phyloP scores from a whole-genome alignment of 2,888 invertebrate genomes.

The Machimus rusticus region DNA sequence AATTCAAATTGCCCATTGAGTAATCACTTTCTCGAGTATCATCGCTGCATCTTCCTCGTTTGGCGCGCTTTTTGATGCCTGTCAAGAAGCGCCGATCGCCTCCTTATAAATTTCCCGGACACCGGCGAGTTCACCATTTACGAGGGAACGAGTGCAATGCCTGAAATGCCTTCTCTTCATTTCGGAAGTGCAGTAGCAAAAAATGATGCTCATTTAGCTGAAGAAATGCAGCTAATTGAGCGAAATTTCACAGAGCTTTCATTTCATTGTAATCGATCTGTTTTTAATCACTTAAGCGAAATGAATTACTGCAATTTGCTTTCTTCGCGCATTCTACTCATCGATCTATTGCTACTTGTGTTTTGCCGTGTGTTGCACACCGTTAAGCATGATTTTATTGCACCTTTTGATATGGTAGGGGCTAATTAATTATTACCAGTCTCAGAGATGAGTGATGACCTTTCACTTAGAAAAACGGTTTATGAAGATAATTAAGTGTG shows the following conservation, averaged over 20 bases:
- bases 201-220: background rate
- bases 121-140: background rate
- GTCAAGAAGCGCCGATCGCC: background rate
- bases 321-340: slow-evolving; percentile 1
- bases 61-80: background rate
- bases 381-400: background rate
- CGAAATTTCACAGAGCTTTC: slow-evolving; percentile 21
- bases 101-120: background rate
- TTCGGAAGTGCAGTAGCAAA: background rate
- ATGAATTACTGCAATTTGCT: slow-evolving; percentile 31
- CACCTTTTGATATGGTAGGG: background rate
- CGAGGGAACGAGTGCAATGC: background rate
- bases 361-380: background rate
- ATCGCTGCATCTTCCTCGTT: background rate
- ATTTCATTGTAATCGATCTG: slow-evolving; percentile 33
- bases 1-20: background rate
- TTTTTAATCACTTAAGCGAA: slow-evolving; percentile 30
- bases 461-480: background rate
- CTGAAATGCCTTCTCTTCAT: background rate
- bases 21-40: background rate
- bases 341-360: background rate
- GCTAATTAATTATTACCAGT: background rate
- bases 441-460: background rate
- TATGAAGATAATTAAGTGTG: background rate
- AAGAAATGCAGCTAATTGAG: slow-evolving; percentile 31